These are phyloP conservation scores for Leuctra nigra DNA, from an alignment of 2,888 invertebrate species.

Conservation along the genomic window DNA sequence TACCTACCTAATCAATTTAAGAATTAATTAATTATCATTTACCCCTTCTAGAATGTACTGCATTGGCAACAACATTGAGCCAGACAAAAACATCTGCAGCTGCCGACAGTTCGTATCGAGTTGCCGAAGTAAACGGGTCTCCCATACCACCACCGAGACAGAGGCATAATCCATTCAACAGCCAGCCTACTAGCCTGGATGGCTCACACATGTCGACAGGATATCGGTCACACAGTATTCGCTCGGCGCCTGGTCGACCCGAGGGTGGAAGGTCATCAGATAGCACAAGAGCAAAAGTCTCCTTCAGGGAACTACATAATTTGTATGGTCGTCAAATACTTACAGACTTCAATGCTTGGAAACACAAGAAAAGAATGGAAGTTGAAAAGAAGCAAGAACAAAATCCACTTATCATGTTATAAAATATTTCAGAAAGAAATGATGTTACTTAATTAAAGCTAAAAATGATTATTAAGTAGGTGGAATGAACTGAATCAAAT, in stretches of 20 bases:
- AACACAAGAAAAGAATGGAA: conserved; percentile 43
- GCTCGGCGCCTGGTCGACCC: conserved; percentile 43
- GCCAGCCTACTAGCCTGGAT: conserved; percentile 32
- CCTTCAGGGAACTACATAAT: conserved; percentile 64
- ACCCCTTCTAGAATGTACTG: too few species aligned
- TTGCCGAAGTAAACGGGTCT: conserved; percentile 41
- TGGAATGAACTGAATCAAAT: too few species aligned
- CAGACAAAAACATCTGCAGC: too few species aligned
- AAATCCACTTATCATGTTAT: not conserved
- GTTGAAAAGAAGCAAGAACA: not conserved
- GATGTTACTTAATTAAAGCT: too few species aligned
- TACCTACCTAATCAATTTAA: too few species aligned
- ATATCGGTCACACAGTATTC: conserved; percentile 47
- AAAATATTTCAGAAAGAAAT: too few species aligned
- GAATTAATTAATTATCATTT: too few species aligned
- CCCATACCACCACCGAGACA: conserved; percentile 72
- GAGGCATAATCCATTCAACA: conserved; percentile 78
- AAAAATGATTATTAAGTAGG: too few species aligned
- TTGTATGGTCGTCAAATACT: conserved; percentile 61
- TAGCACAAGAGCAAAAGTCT: conserved; percentile 41
- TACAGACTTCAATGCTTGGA: conserved; percentile 61
- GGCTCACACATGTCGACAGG: conserved; percentile 21
- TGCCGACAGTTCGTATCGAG: too few species aligned
- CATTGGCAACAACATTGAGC: too few species aligned
- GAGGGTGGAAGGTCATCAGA: conserved; percentile 24